Base-by-base conservation (phyloP, 2,113 vertebrate species). In the Euleptes europaea region DNA sequence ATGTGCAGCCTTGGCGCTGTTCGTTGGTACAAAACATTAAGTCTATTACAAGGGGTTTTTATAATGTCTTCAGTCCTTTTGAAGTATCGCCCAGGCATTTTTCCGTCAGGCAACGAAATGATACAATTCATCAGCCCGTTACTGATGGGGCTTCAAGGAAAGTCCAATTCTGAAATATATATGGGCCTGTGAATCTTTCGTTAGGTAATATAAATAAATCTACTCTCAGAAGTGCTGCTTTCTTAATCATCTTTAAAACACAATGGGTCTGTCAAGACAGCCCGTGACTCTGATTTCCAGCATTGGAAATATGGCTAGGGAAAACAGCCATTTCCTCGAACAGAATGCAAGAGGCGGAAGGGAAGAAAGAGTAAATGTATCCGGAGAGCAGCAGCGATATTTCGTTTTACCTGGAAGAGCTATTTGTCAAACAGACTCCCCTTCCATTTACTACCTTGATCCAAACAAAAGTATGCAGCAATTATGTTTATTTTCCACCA, bases 1-100 rank as follows among this genome's bases (percentile, higher is more conserved):
- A 2, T 38, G 54, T 35, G 11, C 2, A 73, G 67, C 35, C 35
- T 78, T 33, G 44, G 66, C 81, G 76, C 44, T 9, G 1, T 67
- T 87, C 86, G 1, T 76, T 89, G 49, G 5, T n/a, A 89, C 21
- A 84, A 90, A 85, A 77, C 73, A 2, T 76, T 75, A 80, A 84
- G 63, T 84, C 77, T 44, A 74, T 78, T 80, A 67, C 19, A 44
- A 87, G 76, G n/a, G 11, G 7, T 14, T 70, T 82, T 86, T 86
- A 80, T 75, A 15, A 69, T 26, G 2, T 33, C 33, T 85, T 83
- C 33, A 65, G 4, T 79, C 70, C 79, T 86, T 84, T 63, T 57
- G 65, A 88, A 79, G 69, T 54, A 73, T 1, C 2, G 31, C 2
- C 82, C 80, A 2, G 0, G 6, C 23, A 28, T 44, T 67, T 63